Conservation (phyloP, 2,888 invertebrate genomes). For the Brachyptera putata region DNA sequence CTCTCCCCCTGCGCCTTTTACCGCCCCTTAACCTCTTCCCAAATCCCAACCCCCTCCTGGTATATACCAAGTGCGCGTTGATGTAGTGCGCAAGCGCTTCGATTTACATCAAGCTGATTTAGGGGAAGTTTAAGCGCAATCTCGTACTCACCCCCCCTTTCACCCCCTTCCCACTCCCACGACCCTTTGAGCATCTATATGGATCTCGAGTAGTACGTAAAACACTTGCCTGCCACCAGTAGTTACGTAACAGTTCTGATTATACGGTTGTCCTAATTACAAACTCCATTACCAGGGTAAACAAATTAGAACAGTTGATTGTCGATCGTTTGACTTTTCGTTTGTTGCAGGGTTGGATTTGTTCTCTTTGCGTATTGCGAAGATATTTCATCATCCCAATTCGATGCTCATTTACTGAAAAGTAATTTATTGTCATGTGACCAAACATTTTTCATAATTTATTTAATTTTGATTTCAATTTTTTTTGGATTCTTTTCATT, state of each 20-base stretch:
- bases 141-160: background rate
- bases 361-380: too few relatives aligned
- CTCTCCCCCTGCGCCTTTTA: background rate
- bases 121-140: constrained; percentile 14
- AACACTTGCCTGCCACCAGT: constrained; percentile 12
- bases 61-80: background rate
- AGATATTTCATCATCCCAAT: too few relatives aligned
- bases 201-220: constrained; percentile 11
- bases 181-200: background rate
- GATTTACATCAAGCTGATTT: constrained; percentile 13
- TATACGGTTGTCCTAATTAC: constrained; percentile 11
- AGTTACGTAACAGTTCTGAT: constrained; percentile 9
- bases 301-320: background rate
- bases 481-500: too few relatives aligned
- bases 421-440: too few relatives aligned
- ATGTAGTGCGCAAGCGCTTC: background rate
- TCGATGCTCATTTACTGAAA: too few relatives aligned
- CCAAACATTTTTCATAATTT: too few relatives aligned
- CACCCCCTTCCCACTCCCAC: background rate
- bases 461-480: too few relatives aligned
- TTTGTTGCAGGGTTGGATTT: too few relatives aligned
- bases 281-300: constrained; percentile 4
- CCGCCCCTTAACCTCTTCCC: background rate
- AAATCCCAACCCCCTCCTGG: background rate
- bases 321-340: too few relatives aligned